These are phyloP conservation scores for Athrips mouffetella DNA, from an alignment of 2,888 invertebrate species.

Conservation along the genomic window DNA sequence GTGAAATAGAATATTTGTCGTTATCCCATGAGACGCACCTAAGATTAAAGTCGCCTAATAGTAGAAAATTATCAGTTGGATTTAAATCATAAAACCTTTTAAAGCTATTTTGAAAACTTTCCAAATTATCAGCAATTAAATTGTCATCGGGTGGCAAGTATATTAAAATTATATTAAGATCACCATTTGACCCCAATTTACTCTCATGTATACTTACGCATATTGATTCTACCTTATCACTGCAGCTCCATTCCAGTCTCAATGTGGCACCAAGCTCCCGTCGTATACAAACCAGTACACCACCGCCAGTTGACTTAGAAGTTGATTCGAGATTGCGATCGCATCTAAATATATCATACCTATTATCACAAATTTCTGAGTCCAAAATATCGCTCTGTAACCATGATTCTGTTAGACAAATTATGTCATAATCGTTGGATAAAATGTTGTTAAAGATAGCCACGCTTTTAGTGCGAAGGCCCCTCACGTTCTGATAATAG, in stretches of 20 bases:
- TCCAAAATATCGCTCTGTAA: conserved; percentile 10
- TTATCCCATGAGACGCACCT: not conserved
- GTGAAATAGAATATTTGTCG: not conserved
- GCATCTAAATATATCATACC: conserved; percentile 7
- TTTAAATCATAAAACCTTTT: not conserved
- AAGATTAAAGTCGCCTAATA: not conserved
- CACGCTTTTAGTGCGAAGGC: conserved; percentile 12
- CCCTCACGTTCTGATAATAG: conserved; percentile 14
- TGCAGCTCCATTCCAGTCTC: not conserved
- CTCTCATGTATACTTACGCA: conserved; percentile 8
- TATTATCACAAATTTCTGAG: conserved; percentile 6
- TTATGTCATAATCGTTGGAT: conserved; percentile 8
- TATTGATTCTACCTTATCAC: too few species aligned
- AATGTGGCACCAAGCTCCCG: not conserved
- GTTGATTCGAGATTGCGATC: too few species aligned
- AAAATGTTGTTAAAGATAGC: conserved; percentile 14
- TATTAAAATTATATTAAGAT: conserved; percentile 3
- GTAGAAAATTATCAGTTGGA: not conserved
- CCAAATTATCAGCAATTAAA: not conserved
- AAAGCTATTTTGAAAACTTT: not conserved
- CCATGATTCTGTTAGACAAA: conserved; percentile 12
- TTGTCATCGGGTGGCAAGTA: not conserved
- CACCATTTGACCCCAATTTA: not conserved
- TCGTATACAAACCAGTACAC: conserved; percentile 5
- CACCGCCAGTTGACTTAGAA: conserved; percentile 7